Percentiles rank a stretch among this genome's conserved stretches.
Evolutionary conservation across 1,140 invertebrate genomes (phyloP).

Genomic region (Zeugodacus cucurbitae): DNA sequence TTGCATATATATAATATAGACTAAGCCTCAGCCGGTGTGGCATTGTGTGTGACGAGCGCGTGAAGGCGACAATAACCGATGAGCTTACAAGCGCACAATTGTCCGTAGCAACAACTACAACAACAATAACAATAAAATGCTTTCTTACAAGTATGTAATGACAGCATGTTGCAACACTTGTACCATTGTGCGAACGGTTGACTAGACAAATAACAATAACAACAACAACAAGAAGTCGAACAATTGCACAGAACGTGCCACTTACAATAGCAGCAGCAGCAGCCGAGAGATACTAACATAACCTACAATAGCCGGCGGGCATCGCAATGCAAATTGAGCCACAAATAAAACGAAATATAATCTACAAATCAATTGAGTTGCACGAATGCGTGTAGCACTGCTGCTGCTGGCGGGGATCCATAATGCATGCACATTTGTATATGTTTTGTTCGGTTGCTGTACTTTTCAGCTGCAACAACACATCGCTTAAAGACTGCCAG

Average conservation of each 20-base stretch:
- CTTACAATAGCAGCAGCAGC: not conserved
- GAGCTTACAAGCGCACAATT: conserved; percentile 13
- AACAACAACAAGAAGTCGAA: not conserved
- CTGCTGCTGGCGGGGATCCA: not conserved
- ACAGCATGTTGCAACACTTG: not conserved
- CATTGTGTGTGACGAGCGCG: not conserved
- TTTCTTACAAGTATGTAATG: not conserved
- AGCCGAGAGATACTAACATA: not conserved
- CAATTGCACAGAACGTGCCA: not conserved
- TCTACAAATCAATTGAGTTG: conserved; percentile 38
- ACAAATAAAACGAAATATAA: conserved; percentile 32
- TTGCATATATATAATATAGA: not conserved
- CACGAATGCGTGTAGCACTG: not conserved
- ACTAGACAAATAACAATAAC: not conserved
- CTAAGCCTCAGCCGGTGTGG: not conserved
- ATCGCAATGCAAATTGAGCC: conserved; percentile 34
- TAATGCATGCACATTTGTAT: not conserved
- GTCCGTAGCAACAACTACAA: not conserved
- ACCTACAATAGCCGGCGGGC: not conserved
- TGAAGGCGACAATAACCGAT: conserved; percentile 28
- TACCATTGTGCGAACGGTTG: not conserved
- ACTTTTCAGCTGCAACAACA: not conserved
- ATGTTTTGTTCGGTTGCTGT: not conserved
- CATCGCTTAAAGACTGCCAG: not conserved
- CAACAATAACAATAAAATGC: conserved; percentile 9